Evolutionary conservation across 2,113 vertebrate species (phyloP), one percentile per base, ranked within the genome.

Genomic region (Lontra canadensis): DNA sequence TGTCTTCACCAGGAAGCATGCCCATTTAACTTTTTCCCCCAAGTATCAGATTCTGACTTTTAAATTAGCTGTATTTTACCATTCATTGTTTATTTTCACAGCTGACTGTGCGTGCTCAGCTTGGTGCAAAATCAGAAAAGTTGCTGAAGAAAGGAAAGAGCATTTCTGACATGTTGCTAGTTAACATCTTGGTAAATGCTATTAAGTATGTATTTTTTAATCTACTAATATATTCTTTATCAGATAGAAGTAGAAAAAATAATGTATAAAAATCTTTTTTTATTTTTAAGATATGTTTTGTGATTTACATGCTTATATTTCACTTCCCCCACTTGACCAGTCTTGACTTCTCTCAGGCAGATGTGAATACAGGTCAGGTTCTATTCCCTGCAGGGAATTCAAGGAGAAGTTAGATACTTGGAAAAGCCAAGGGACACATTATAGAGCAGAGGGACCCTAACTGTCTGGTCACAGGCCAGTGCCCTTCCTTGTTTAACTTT

Each of bases 121-220:
- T 98, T 92, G 99, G 99, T 3, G 98, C 94, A 10, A 98, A 97
- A 87, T 98, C 98, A 91, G 99, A 99, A 89, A 95, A 97, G 59
- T 95, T 99, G 55, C 95, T 99, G 96, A 99, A 98, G 98, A 99
- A 98, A 88, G 99, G 99, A 92, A 98, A 98, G 61, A 96, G 96
- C 44, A 96, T 99, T 94, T 98, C 99, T 0, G 99, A 99, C 98
- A 97, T 98, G 71, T 97, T 99, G 71, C 96, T 99, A 25, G 95
- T 99, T 82, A 98, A 99, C 93, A 99, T 99, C 94, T 71, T 99
- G 7, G 97, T 99, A 69, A 99, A 99, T 90, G 99, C 99, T 7
- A 99, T 99, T 97, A 99, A 98, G 99, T 99, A 99, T 97, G 99
- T 97, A 96, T 82, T 52, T 84, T 34, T 5, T 29, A 44, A 34